Conservation (phyloP, 2,888 invertebrate species). For the Cephus sareptanus region DNA sequence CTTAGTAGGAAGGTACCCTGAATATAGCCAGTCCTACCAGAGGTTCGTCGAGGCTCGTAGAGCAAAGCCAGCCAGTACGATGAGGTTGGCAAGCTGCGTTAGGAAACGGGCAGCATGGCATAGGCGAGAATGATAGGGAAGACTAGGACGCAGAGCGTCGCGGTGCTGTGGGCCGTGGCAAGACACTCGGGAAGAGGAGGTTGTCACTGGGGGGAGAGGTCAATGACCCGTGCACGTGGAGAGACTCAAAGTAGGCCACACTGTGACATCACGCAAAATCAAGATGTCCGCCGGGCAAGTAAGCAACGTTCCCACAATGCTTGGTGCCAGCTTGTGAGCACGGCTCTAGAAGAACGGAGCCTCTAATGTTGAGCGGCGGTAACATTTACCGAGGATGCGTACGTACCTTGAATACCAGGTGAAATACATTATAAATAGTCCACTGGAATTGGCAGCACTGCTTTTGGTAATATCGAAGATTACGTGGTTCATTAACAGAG, state of each 20-base stretch:
- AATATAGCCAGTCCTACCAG: background rate
- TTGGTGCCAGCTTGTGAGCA: constrained; percentile 12
- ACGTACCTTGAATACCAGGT: background rate
- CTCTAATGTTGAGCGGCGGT: background rate
- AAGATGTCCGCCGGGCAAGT: constrained; percentile 52
- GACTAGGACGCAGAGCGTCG: constrained; percentile 1
- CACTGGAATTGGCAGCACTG: background rate
- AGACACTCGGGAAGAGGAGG: background rate
- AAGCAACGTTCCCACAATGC: constrained; percentile 39
- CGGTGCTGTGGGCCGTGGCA: constrained; percentile 7
- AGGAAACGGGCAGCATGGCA: background rate
- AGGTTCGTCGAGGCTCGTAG: background rate
- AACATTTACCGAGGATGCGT: background rate
- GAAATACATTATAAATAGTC: background rate
- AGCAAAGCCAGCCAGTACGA: background rate
- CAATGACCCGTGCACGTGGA: constrained; percentile 63
- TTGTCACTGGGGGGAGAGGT: constrained; percentile 36
- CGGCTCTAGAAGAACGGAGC: background rate
- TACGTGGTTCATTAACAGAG: background rate
- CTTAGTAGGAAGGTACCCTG: background rate
- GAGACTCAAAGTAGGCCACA: constrained; percentile 58
- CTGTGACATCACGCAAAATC: constrained; percentile 60
- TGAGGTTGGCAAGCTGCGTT: background rate
- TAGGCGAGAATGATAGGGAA: background rate
- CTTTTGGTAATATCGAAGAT: background rate